Evolutionary conservation across 1,140 invertebrate genomes (phyloP).

Genomic region (Elymnias hypermnestra): DNA sequence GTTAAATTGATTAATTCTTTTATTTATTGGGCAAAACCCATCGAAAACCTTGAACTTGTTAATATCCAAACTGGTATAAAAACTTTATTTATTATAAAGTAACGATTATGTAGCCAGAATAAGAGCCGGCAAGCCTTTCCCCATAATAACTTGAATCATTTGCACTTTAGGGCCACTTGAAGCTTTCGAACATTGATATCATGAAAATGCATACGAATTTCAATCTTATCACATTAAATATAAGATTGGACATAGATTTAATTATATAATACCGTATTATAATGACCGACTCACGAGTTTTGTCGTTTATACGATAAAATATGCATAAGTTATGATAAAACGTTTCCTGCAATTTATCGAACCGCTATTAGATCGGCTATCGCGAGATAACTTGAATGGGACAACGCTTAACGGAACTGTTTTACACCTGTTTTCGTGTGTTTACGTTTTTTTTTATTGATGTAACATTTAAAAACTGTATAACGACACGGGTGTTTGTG

Average conservation of each 20-base stretch:
- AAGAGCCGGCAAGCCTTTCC: background rate
- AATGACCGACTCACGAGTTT: background rate
- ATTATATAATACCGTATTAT: background rate
- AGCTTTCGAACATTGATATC: background rate
- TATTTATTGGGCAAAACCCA: too few relatives aligned
- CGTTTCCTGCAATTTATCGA: slow-evolving; percentile 2
- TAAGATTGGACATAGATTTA: background rate
- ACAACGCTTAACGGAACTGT: background rate
- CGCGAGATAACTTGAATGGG: background rate
- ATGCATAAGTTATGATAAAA: background rate
- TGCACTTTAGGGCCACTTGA: background rate
- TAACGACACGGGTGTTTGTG: too few relatives aligned
- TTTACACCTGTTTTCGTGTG: background rate
- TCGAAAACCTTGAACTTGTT: too few relatives aligned
- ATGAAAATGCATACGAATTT: background rate
- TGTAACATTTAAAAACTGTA: too few relatives aligned
- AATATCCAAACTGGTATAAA: slow-evolving; percentile 4
- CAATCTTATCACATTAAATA: background rate
- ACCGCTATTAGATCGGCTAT: background rate
- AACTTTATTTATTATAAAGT: slow-evolving; percentile 1
- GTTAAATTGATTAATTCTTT: too few relatives aligned
- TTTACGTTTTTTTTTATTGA: background rate
- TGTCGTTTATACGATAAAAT: slow-evolving; percentile 1
- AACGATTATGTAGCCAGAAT: slow-evolving; percentile 5
- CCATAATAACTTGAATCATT: background rate